Base-by-base conservation (phyloP, 2,888 invertebrate genomes). In the Caenorhabditis sp. region DNA sequence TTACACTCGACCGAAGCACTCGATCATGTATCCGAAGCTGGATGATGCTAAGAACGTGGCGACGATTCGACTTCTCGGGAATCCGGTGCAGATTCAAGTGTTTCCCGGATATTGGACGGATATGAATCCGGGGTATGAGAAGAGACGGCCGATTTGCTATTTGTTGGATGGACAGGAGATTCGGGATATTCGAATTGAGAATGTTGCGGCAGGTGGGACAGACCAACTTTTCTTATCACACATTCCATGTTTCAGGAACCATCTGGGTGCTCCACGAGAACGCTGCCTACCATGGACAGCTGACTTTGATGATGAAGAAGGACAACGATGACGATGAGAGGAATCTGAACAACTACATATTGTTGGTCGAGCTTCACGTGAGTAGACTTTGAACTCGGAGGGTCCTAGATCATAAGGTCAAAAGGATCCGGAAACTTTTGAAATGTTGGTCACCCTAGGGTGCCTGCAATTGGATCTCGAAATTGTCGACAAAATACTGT, bases 101-200 rank as follows among this genome's bases (percentile, higher is more conserved):
- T 64, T 16, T 24, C 74, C 74, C 0, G 38, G 26, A 0, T 74
- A 54, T 22, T 74, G 74, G 74, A 74, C 74, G 16, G 74, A 74
- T 16, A 24, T 63, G 19, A 28, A 51, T 28, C 56, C 64, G 6
- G 28, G 41, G 7, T 22, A 54, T 56, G 44, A 38, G 41, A 54
- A 51, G n/a, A 38, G 44, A n/a, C 41, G 74, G 3, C 74, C 74
- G 12, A 28, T 74, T 3, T 31, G 63, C 7, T 74, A n/a, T 22
- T 22, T 64, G 19, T 22, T 74, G 12, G 51, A 74, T 19, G 74
- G 64, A 2, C 35, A 63, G 4, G 74, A 74, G 24, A n/a, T 56
- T 38, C 41, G 12, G 10, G 31, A 74, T 31, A 12, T 74, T 12
- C 19, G 54, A 5, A 41, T 74, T 2, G 28, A 64, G 8, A 26